Conservation (phyloP, 2,888 invertebrate genomes). For the Eristalis intricaria region DNA sequence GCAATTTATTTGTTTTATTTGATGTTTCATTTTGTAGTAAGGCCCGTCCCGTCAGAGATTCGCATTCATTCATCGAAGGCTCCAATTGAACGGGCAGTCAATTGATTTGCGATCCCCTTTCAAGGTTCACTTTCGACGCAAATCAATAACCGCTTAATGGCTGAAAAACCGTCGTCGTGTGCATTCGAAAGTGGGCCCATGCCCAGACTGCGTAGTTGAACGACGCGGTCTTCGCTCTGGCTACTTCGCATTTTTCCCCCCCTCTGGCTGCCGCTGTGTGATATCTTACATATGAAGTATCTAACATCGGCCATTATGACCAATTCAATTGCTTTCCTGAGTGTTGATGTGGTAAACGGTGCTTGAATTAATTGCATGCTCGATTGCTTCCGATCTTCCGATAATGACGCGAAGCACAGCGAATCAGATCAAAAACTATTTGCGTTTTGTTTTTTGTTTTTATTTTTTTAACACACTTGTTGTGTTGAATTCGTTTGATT, state of each 20-base stretch:
- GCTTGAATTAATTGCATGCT: constrained; percentile 5
- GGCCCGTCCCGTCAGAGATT: not conserved
- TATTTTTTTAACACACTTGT: not conserved
- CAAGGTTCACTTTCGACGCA: constrained; percentile 53
- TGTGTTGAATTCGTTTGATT: not conserved
- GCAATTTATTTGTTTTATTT: not conserved
- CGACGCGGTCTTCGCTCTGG: not conserved
- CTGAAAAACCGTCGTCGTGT: constrained; percentile 31
- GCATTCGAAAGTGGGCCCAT: constrained; percentile 42
- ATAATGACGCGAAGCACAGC: not conserved
- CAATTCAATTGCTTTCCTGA: constrained; percentile 39
- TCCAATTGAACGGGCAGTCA: constrained; percentile 10
- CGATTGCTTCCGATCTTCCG: constrained; percentile 8
- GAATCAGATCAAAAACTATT: not conserved
- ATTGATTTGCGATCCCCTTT: constrained; percentile 59
- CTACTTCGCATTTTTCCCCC: constrained; percentile 23
- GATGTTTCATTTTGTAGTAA: constrained; percentile 5
- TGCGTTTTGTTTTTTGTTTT: not conserved
- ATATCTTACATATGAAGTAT: constrained; percentile 23
- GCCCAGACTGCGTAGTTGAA: not conserved
- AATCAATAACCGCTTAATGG: constrained; percentile 66
- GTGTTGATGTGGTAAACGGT: constrained; percentile 7
- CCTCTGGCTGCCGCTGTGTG: not conserved
- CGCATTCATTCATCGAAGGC: constrained; percentile 38
- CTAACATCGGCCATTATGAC: constrained; percentile 34